Evolutionary conservation across 2,113 vertebrate species (phyloP).

Genomic region (Sorex araneus): DNA sequence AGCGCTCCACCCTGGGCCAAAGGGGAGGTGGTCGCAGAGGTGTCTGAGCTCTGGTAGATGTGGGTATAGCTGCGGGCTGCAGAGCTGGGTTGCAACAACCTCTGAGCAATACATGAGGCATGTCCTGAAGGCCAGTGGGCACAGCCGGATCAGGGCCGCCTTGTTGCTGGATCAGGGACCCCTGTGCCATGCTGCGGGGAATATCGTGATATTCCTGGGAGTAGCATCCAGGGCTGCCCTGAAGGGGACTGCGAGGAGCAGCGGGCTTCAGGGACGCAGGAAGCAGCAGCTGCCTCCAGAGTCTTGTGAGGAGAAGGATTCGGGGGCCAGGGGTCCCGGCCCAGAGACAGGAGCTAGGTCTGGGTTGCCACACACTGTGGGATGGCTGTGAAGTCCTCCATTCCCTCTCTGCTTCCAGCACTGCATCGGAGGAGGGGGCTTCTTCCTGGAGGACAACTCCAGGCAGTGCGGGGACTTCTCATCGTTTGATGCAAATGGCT

Average conservation of each 20-base stretch:
- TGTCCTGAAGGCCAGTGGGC: not conserved
- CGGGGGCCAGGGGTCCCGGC: not conserved
- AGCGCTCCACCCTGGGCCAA: too few relatives aligned
- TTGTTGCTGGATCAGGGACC: not conserved
- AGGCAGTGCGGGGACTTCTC: slow-evolving; percentile 79
- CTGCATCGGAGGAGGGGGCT: slow-evolving; percentile 27
- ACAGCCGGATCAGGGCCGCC: not conserved
- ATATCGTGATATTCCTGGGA: not conserved
- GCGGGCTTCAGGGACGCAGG: not conserved
- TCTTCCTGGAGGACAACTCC: slow-evolving; percentile 64
- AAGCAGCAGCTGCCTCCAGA: not conserved
- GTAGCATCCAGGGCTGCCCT: too few relatives aligned
- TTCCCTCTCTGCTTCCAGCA: too few relatives aligned
- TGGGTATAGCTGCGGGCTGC: too few relatives aligned
- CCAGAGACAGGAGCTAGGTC: not conserved
- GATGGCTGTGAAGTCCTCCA: fast-evolving
- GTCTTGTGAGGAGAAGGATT: too few relatives aligned
- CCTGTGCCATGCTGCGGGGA: not conserved
- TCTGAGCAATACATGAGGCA: not conserved
- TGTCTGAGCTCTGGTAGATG: too few relatives aligned
- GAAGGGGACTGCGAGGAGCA: too few relatives aligned
- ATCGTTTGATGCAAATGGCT: slow-evolving; percentile 78
- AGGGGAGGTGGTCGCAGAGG: too few relatives aligned
- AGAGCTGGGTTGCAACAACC: not conserved
- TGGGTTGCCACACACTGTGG: too few relatives aligned